These are phyloP conservation scores for Melitaea cinxia DNA, from an alignment of 1,140 invertebrate species.

Conservation along the genomic window DNA sequence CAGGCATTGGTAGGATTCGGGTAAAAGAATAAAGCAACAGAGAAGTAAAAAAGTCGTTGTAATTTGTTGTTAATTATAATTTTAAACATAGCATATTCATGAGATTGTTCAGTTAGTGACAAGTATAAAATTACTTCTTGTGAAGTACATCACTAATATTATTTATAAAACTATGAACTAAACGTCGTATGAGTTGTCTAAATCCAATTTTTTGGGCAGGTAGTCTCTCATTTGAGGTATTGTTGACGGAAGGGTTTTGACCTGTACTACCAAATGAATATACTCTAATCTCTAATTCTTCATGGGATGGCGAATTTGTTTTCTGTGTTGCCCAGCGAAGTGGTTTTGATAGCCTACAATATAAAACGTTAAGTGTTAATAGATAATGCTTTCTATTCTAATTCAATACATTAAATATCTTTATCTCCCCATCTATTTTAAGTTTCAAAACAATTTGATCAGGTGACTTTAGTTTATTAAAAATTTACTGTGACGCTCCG, in stretches of 20 bases:
- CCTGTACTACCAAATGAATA: conserved; percentile 59
- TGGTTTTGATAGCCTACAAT: conserved; percentile 65
- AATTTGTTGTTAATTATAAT: no score
- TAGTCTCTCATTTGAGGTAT: conserved; percentile 15
- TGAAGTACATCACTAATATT: conserved; percentile 3
- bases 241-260: conserved; percentile 14
- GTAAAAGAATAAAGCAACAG: no score
- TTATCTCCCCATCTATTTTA: no score
- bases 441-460: no score
- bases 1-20: no score
- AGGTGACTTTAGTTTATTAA: no score
- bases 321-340: conserved; percentile 69
- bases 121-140: background rate
- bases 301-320: conserved; percentile 60
- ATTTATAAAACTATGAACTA: conserved; percentile 7
- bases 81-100: no score
- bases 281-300: conserved; percentile 64
- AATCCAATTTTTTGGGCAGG: conserved; percentile 25
- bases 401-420: no score
- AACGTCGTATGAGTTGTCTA: background rate
- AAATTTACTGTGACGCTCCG: no score
- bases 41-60: no score
- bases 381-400: background rate
- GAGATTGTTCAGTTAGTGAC: background rate
- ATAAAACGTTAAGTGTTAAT: background rate